phyloP scores from a whole-genome alignment of 2,113 vertebrate species.

The Epinephelus moara region DNA sequence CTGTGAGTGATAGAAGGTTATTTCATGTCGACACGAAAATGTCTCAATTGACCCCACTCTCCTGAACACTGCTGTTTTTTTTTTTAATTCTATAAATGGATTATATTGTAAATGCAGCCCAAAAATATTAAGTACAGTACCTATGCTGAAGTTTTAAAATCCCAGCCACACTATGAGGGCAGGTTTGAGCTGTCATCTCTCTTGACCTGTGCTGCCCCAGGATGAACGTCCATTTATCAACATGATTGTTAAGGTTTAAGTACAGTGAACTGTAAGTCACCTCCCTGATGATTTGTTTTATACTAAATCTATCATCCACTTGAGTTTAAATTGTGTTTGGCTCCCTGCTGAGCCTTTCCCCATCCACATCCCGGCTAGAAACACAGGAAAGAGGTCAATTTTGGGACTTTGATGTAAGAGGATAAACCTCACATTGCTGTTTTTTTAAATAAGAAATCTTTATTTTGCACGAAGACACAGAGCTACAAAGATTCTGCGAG shows the following conservation, averaged over 20 bases:
- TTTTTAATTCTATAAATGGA: background rate
- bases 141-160: constrained; percentile 2
- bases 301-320: constrained; percentile 26
- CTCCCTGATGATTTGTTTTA: constrained; percentile 33
- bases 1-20: no score
- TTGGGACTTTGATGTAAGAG: background rate
- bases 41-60: no score
- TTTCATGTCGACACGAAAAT: no score
- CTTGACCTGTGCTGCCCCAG: constrained; percentile 11
- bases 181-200: constrained; percentile 26
- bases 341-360: background rate
- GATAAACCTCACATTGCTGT: constrained; percentile 3
- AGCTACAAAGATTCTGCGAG: constrained; percentile 4
- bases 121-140: background rate
- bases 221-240: constrained; percentile 31
- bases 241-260: constrained; percentile 33
- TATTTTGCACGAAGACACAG: background rate
- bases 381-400: constrained; percentile 5
- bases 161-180: background rate
- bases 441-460: background rate
- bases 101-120: background rate
- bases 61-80: background rate
- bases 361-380: background rate
- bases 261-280: constrained; percentile 19
- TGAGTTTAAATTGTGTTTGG: background rate